Evolutionary conservation across 2,888 invertebrate species (phyloP), one percentile per base, ranked within the genome.

Genomic region (Perizoma flavofasciatum): DNA sequence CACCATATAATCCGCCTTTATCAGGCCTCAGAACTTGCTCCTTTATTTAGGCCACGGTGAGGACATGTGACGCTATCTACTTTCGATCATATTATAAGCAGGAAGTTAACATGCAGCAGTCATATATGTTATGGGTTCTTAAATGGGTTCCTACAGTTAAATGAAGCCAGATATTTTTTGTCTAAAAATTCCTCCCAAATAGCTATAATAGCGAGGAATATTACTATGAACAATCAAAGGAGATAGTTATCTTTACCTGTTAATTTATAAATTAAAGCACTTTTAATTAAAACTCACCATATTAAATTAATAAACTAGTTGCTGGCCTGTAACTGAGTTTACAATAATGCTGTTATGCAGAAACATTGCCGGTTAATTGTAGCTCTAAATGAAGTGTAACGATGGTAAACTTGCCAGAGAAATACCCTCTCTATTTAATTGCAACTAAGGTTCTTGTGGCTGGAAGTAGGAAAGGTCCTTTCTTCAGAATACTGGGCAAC

Each of bases 401-500:
- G 64, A 63, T 52, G 57, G 43, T 49, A 39, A 56, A 65, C 53
- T 67, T 50, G 55, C 61, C 64, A 62, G 5, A 43, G 48, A 39
- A 73, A 72, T 49, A 52, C 33, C 53, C 62, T 61, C 74, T 78
- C 68, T 80, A 75, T 72, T 69, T 72, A 64, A 65, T 62, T 69
- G 66, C 62, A 57, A 69, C 75, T 82, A 82, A 77, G 78, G 82
- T 78, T 65, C 72, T 68, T 59, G 69, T 67, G 73, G 63, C 67
- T 69, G 65, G 64, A 63, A 68, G 68, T 63, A 55, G 50, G 44
- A 65, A 66, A 66, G 73, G 71, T 75, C 79, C 79, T 82, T 82
- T 82, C 82, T 79, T 77, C 79, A 81, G 81, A 81, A 84, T 84
- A 79, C 82, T 41, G 55, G 52, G 75, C 82, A 79, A 79, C 79